Evolutionary conservation across 2,113 vertebrate genomes (phyloP).

Genomic region (Dolichotis patagonum): DNA sequence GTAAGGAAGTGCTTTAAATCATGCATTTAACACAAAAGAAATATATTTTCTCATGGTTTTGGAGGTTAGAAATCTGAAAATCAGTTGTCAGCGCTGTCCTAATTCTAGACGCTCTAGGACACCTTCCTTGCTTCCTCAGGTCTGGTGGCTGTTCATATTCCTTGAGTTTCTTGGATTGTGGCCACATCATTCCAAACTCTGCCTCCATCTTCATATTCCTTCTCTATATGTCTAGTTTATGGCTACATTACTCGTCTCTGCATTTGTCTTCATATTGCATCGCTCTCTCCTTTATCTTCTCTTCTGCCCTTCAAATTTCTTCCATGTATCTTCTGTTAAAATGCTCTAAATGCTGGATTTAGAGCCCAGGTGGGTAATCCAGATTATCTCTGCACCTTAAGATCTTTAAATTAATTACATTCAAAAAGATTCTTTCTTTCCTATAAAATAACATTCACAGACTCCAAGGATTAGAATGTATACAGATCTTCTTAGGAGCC

Average conservation of each 20-base stretch:
- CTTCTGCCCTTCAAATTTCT: neutral
- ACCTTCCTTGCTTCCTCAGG: neutral
- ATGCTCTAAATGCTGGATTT: neutral
- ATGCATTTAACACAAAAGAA: neutral
- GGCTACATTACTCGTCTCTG: neutral
- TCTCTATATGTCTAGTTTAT: neutral
- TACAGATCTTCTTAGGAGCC: neutral
- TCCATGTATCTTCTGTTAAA: neutral
- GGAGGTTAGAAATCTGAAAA: neutral
- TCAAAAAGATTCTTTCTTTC: neutral
- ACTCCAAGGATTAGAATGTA: neutral
- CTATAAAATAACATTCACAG: neutral
- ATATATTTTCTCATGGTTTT: neutral
- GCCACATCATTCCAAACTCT: neutral
- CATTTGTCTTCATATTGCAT: neutral
- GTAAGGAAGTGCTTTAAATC: neutral
- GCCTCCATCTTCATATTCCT: accelerated
- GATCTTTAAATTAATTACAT: neutral
- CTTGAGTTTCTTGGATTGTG: neutral
- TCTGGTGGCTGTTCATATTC: neutral
- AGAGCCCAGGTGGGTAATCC: neutral
- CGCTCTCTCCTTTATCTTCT: neutral
- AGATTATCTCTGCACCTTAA: neutral
- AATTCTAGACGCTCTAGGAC: neutral
- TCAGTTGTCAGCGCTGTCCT: neutral